phyloP scores from a whole-genome alignment of 2,113 vertebrate species.

The Xyrauchen texanus region DNA sequence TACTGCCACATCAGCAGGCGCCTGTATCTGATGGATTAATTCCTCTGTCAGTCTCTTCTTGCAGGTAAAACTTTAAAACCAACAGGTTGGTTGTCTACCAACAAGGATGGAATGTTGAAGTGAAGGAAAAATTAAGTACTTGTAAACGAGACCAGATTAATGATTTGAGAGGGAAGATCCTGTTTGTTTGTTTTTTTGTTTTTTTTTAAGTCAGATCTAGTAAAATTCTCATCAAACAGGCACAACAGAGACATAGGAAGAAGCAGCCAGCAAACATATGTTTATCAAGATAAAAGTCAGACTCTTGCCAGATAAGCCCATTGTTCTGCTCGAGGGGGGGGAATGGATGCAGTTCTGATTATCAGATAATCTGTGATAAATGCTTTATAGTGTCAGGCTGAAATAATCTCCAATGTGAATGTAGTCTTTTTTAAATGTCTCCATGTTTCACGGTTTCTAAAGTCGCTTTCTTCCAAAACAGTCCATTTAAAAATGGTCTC shows the following conservation, averaged over 20 bases:
- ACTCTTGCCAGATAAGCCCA: background rate
- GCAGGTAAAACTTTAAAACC: no score
- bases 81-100: no score
- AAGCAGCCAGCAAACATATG: background rate
- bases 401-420: no score
- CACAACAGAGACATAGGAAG: background rate
- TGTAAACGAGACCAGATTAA: conserved; percentile 1
- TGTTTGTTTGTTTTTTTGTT: background rate
- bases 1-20: background rate
- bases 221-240: background rate
- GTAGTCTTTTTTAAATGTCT: background rate
- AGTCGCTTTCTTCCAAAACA: no score
- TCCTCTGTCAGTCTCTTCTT: background rate
- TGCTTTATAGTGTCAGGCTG: no score
- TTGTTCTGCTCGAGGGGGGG: background rate
- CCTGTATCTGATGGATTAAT: background rate
- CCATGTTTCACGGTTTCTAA: no score
- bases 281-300: background rate
- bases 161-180: background rate
- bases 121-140: no score
- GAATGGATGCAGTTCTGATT: background rate
- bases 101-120: no score
- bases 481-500: no score
- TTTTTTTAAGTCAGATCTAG: no score
- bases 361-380: background rate